Base-by-base conservation (phyloP, 2,113 vertebrate species). In the Otocyon megalotis region DNA sequence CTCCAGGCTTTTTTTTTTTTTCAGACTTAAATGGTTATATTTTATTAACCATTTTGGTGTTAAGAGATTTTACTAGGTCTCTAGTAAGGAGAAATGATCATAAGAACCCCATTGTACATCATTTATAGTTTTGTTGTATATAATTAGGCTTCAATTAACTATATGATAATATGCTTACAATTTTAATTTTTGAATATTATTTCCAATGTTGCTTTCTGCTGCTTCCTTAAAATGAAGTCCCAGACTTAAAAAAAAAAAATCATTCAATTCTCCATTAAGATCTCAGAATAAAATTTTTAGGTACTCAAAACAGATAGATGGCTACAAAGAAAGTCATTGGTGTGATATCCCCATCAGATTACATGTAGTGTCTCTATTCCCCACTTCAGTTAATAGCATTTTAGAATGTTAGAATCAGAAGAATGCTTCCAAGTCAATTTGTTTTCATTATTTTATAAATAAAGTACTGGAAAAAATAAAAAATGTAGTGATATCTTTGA, bases 171-270 rank as follows among this genome's bases (percentile, higher is more conserved):
- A 71, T 53, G 5, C 62, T 77, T 48, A 62, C 63, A 88, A 88
- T 88, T 93, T n/a, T 28, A 15, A 71, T 15, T 88, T 90, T 95
- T 65, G 50, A 88, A 65, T 32, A 20, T 32, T n/a, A 65, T 53
- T 91, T 60, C 5, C 11, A 16, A 69, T 20, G 17, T 69, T 77
- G 74, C 1, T 19, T 22, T 82, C 82, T 82, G 43, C 60, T 79
- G 5, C 72, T 35, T 76, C 77, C 22, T 48, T 90, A 43, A 97
- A 91, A 74, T 48, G 2, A 95, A 84, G 3, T 63, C 20, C 16
- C 3, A 72, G 88, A 72, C 11, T 65, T 4, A 97, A 92, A 85
- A 96, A 85, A 71, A 95, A 90, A 72, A 94, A 85, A 72, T 58
- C 14, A 72, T n/a, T 86, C 3, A 71, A 88, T 22, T 89, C 56